Conservation (phyloP, 2,113 vertebrate species). For the Oceanodroma tethys region DNA sequence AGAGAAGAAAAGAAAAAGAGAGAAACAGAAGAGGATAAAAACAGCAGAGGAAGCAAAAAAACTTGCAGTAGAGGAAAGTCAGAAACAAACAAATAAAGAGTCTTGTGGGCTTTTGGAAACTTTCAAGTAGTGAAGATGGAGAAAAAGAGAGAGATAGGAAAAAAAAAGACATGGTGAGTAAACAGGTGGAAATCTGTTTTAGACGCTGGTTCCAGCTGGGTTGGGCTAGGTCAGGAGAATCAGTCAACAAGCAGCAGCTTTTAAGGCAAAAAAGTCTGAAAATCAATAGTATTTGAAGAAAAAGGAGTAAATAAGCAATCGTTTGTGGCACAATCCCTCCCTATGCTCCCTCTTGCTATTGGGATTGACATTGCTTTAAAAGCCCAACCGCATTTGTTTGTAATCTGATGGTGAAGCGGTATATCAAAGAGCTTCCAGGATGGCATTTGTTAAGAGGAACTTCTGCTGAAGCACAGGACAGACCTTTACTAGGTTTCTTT, state of each 20-base stretch:
- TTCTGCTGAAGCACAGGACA: background rate
- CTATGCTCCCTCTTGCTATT: background rate
- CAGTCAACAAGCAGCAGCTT: background rate
- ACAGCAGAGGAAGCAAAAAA: background rate
- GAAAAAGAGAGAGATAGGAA: background rate
- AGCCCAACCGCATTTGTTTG: background rate
- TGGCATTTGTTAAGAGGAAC: background rate
- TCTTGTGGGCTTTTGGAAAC: background rate
- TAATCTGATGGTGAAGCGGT: background rate
- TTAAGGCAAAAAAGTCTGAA: background rate
- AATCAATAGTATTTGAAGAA: background rate
- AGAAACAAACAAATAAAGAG: background rate
- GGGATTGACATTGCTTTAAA: background rate
- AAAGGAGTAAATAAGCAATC: background rate
- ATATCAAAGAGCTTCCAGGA: background rate
- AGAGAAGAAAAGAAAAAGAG: background rate
- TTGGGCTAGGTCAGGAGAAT: background rate
- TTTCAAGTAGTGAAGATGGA: background rate
- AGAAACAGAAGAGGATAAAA: background rate
- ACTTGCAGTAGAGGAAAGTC: background rate
- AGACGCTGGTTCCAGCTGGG: background rate
- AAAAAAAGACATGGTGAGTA: background rate
- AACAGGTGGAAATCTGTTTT: background rate
- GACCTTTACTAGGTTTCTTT: background rate
- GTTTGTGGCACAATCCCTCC: background rate